phyloP scores from a whole-genome alignment of 2,888 invertebrate species.

The Watsonalla binaria region DNA sequence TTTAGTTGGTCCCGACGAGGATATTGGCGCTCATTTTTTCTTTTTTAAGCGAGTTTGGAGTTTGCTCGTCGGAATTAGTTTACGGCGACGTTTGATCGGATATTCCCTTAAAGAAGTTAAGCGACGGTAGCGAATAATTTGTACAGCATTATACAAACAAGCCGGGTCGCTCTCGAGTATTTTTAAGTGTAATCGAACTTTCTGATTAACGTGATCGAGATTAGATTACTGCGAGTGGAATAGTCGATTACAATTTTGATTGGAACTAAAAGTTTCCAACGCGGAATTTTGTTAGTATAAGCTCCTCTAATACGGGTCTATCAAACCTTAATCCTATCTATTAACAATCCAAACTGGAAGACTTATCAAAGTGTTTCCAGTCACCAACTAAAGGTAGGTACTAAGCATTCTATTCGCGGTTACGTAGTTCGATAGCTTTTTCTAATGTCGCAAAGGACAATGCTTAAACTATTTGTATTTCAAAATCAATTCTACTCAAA shows the following conservation, averaged over 20 bases:
- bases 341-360: too few relatives aligned
- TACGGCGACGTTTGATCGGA: slow-evolving; percentile 72
- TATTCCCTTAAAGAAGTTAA: slow-evolving; percentile 73
- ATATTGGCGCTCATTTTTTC: slow-evolving; percentile 49
- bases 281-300: background rate
- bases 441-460: too few relatives aligned
- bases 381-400: too few relatives aligned
- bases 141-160: slow-evolving; percentile 47
- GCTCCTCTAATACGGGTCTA: background rate
- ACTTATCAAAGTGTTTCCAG: too few relatives aligned
- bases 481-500: too few relatives aligned
- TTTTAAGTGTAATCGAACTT: slow-evolving; percentile 46
- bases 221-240: slow-evolving; percentile 13
- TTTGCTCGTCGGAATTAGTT: slow-evolving; percentile 74
- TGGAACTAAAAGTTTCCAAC: background rate
- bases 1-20: slow-evolving; percentile 56
- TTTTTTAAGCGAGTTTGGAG: slow-evolving; percentile 61
- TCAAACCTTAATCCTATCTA: too few relatives aligned
- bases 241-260: slow-evolving; percentile 6
- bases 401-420: too few relatives aligned
- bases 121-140: slow-evolving; percentile 49
- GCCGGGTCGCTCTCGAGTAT: slow-evolving; percentile 24
- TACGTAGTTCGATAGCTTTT: too few relatives aligned
- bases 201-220: slow-evolving; percentile 17
- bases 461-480: too few relatives aligned